Evolutionary conservation across 2,888 invertebrate genomes (phyloP), one percentile per base, ranked within the genome.

Genomic region (Biston betularia): DNA sequence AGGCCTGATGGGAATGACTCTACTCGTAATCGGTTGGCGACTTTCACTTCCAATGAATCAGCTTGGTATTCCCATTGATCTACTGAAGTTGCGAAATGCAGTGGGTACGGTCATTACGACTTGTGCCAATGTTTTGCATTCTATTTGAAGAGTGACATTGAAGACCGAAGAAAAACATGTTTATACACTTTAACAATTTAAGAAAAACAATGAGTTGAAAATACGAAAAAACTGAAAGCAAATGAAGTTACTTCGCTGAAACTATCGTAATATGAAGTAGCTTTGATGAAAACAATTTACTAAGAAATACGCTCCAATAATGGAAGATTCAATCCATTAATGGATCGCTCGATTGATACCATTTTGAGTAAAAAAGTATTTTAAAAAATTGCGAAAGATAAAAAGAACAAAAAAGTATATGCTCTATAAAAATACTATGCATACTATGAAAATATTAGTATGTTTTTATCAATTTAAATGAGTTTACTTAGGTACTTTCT

Each of bases 401-500:
- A 15, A 50, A 40, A 35, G 44, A 54, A 50, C 24, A 63, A 53
- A 38, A 58, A 11, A 14, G 53, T 42, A 35, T 50, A 15, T 48
- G 44, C 12, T 48, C n/a, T n/a, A n/a, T n/a, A 5, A 49, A 38
- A 48, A 57, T 46, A 46, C n/a, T 44, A n/a, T n/a, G 42, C 12
- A 52, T 57, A 42, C 55, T 40, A 7, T 53, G 14, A 48, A 49
- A 59, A 52, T 38, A 54, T 61, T 49, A 44, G 61, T 44, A 7
- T 55, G 60, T 50, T 58, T 63, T 38, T 48, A 57, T 63, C 12
- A 50, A 62, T 68, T 63, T 33, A 62, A 64, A 58, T 61, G 55
- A 48, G 46, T 66, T 57, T 46, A 68, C 50, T 57, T 52, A n/a
- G n/a, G n/a, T n/a, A 64, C 73, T 69, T 73, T 73, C 71, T 73